Percentiles rank a stretch among this genome's conserved stretches.
These are phyloP conservation scores for Atractosteus spatula DNA, from an alignment of 2,113 vertebrate species.

Conservation along the genomic window DNA sequence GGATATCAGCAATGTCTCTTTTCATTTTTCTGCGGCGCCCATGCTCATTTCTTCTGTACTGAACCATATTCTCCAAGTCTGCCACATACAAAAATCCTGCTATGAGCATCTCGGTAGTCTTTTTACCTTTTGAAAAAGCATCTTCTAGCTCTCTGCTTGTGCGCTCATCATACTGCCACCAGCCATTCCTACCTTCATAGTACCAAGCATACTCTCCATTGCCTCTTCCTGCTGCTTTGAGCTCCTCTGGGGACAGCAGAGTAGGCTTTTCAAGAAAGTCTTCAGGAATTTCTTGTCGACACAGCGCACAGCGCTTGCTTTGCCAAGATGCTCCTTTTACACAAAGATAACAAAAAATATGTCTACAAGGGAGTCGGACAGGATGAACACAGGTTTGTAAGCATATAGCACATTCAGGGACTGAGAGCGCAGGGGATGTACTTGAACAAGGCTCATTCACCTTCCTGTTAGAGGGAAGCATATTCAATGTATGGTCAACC, in stretches of 20 bases:
- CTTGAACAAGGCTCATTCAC: constrained; percentile 72
- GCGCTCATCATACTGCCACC: constrained; percentile 97
- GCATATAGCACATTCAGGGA: constrained; percentile 91
- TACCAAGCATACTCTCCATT: constrained; percentile 90
- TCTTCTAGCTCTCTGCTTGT: constrained; percentile 92
- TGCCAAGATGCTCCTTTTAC: constrained; percentile 98
- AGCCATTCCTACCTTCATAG: constrained; percentile 94
- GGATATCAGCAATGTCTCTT: constrained; percentile 88
- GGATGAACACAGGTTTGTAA: constrained; percentile 92
- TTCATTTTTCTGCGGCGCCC: constrained; percentile 92
- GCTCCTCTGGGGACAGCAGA: constrained; percentile 86
- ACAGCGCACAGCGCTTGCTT: constrained; percentile 92
- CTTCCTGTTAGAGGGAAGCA: constrained; percentile 75
- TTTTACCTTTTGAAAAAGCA: constrained; percentile 86
- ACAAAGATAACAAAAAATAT: constrained; percentile 95
- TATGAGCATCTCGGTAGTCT: constrained; percentile 94
- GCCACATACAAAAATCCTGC: constrained; percentile 93
- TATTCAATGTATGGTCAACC: constrained; percentile 75
- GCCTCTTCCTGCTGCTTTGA: constrained; percentile 79
- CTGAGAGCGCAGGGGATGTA: constrained; percentile 69
- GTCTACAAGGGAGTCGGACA: constrained; percentile 88
- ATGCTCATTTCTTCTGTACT: constrained; percentile 92
- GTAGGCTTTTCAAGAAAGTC: constrained; percentile 94
- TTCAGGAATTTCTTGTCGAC: constrained; percentile 91
- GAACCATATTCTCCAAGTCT: constrained; percentile 95